phyloP scores from a whole-genome alignment of 2,113 vertebrate species.

The Polyodon spathula region DNA sequence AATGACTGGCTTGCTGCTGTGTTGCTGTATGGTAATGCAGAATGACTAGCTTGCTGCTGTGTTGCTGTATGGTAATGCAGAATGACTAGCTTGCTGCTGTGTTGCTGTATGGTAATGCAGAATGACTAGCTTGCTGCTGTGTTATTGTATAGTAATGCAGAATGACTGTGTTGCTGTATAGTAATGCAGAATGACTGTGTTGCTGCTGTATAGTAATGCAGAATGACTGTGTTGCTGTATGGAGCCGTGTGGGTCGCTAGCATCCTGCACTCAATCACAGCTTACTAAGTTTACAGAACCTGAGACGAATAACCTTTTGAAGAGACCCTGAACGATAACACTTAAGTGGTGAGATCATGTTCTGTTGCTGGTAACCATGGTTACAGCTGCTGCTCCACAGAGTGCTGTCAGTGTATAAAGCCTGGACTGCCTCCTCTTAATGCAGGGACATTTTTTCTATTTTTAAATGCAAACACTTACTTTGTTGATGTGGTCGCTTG shows the following conservation, averaged over 20 bases:
- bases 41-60: no score
- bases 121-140: fast-evolving
- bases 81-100: background rate
- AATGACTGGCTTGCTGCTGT: slow-evolving; percentile 35
- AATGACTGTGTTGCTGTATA: slow-evolving; percentile 14
- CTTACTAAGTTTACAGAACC: slow-evolving; percentile 22
- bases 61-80: slow-evolving; percentile 11
- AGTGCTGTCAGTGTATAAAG: slow-evolving; percentile 13
- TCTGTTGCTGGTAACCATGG: slow-evolving; percentile 29
- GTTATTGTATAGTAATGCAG: fast-evolving
- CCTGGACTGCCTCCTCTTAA: slow-evolving; percentile 16
- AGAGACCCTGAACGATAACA: slow-evolving; percentile 30
- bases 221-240: no score
- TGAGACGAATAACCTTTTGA: slow-evolving; percentile 37
- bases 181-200: slow-evolving; percentile 25
- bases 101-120: no score
- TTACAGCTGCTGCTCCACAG: slow-evolving; percentile 22
- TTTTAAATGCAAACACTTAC: no score
- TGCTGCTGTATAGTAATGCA: slow-evolving; percentile 50
- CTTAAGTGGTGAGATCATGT: slow-evolving; percentile 21
- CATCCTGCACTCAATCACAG: slow-evolving; percentile 29
- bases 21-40: slow-evolving; percentile 46
- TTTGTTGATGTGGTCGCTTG: no score
- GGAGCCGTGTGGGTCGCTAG: slow-evolving; percentile 16
- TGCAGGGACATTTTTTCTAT: no score